Evolutionary conservation across 1,140 invertebrate species (phyloP), one percentile per base, ranked within the genome.

Genomic region (Bathynomus jamesi): DNA sequence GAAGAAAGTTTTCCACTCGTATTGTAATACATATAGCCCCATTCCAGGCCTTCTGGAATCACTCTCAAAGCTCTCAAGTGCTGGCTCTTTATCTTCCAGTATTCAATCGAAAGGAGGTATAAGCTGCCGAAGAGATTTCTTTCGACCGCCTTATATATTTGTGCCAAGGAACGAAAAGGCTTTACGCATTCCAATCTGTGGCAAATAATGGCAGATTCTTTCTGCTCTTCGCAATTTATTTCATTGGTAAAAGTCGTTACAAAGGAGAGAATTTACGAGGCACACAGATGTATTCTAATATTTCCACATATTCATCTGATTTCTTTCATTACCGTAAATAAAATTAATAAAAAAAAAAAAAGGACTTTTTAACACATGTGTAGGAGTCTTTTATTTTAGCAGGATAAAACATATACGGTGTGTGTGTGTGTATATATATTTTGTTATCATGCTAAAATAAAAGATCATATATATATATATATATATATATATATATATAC

Each of bases 11-110:
- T 73, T 67, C 67, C 68, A 68, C 65, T 67, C 71, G 64, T 73
- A 73, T 73, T 73, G 71, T 73, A 72, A 72, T 72, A 68, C 71
- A 69, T 73, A 73, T 73, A 62, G 64, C 71, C 71, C 66, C 65
- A 73, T 73, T 68, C 66, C 61, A 62, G 61, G 53, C 61, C 27
- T 30, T 40, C 32, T 67, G 61, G 27, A 61, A 17, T 27, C 53
- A 27, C 28, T 28, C 24, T 7, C 7, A 8, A 30, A 21, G 64
- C 27, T 40, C 25, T 32, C 21, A 27, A 31, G 28, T 30, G 46
- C 27, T 13, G 24, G 11, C 21, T 8, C 28, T 28, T 29, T 29
- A 29, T 65, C 21, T 31, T 29, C 24, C 17, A 65, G 64, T 21
- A 65, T 31, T 29, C n/a, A 32, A 32, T 28, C 29, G 64, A n/a